Conservation (phyloP, 2,113 vertebrate genomes). For the Crotalus helleri region DNA sequence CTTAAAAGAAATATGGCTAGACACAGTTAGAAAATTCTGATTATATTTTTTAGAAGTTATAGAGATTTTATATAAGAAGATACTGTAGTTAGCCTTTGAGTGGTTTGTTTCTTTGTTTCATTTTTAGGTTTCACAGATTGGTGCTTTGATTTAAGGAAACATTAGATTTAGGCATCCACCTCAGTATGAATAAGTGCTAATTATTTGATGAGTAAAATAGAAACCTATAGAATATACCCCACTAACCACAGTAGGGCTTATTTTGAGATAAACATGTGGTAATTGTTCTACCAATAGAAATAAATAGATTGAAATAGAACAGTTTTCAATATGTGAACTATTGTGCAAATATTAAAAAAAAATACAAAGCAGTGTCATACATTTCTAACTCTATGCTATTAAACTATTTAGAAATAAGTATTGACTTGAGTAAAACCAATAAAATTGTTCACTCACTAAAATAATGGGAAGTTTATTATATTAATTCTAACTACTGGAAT, state of each 20-base stretch:
- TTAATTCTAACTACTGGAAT: background rate
- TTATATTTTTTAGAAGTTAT: background rate
- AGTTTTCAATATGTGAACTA: background rate
- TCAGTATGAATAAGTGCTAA: background rate
- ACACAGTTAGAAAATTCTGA: background rate
- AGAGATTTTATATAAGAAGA: background rate
- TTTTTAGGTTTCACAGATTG: background rate
- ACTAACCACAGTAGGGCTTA: background rate
- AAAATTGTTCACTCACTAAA: background rate
- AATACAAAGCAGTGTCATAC: background rate
- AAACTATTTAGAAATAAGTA: background rate
- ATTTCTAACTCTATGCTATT: background rate
- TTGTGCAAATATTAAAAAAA: background rate
- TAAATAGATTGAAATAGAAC: background rate
- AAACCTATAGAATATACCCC: background rate
- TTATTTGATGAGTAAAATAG: background rate
- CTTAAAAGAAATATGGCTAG: background rate
- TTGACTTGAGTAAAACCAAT: background rate
- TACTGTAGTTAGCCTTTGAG: background rate
- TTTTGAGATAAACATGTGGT: background rate
- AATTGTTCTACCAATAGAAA: background rate
- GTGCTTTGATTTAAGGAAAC: background rate
- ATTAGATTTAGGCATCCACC: background rate
- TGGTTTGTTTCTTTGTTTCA: background rate
- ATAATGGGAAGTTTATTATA: background rate